Base-by-base conservation (phyloP, 2,113 vertebrate species). In the Papio anubis region DNA sequence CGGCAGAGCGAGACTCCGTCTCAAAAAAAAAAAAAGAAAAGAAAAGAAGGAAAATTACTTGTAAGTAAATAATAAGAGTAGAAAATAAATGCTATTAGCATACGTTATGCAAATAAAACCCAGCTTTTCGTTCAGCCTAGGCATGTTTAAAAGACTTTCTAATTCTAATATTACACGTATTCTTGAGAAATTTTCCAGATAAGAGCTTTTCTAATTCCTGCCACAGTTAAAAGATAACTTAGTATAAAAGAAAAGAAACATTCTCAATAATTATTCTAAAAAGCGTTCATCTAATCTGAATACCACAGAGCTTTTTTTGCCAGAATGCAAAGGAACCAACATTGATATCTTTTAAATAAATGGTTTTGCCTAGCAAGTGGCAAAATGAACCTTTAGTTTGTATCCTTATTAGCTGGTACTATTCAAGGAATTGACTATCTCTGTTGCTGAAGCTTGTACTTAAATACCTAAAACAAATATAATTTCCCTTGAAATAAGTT, bases 41-140 rank as follows among this genome's bases (percentile, higher is more conserved):
- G 7, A 45, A 48, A 94, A 87, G 21, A 94, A 92, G 8, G 30
- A 75, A 40, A 91, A 88, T 35, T 75, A 82, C 85, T 68, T 90
- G 27, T 45, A 80, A 57, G 64, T 93, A 94, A 73, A 59, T 57
- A 18, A 45, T 87, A 79, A 76, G 38, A 40, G 30, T 75, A 92
- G 66, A 94, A 43, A 81, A 59, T 89, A 95, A 92, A 88, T 81
- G 80, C 20, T 82, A 12, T 87, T 75, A 89, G 25, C 52, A 75
- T 89, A 55, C 13, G 40, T 5, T 66, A 35, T 76, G 68, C 52
- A 81, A 90, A 80, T 38, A 87, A 32, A 72, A 66, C 72, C 50
- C 66, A 93, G 11, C 12, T 84, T 93, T 93, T 57, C 3, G 27
- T 97, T 97, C 72, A 70, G 45, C 35, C 80, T 93, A 70, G 80